These are phyloP conservation scores for Phengaris arion DNA, from an alignment of 2,888 invertebrate species.

Conservation along the genomic window DNA sequence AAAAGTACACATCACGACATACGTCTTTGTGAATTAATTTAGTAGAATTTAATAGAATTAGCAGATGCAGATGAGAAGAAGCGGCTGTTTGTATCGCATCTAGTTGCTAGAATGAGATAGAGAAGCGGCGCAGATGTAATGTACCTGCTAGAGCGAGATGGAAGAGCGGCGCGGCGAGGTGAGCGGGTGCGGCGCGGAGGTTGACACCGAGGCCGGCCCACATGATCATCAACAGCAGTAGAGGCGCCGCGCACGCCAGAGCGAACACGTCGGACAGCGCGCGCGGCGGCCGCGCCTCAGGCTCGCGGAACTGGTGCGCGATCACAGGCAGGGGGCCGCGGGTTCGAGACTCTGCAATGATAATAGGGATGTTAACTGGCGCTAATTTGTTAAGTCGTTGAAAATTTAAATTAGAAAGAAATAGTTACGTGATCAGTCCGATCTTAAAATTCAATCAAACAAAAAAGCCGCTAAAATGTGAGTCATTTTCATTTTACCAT, in stretches of 20 bases:
- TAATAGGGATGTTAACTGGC: neutral
- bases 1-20: too few species aligned
- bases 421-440: too few species aligned
- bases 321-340: slow-evolving; percentile 81
- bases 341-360: neutral
- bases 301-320: slow-evolving; percentile 91
- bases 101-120: neutral
- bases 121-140: slow-evolving; percentile 36
- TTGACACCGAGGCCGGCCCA: slow-evolving; percentile 95
- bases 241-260: slow-evolving; percentile 87
- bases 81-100: too few species aligned
- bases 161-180: slow-evolving; percentile 91
- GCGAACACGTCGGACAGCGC: slow-evolving; percentile 95
- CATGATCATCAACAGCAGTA: slow-evolving; percentile 88
- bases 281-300: slow-evolving; percentile 94
- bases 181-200: slow-evolving; percentile 88
- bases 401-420: too few species aligned
- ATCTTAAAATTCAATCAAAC: too few species aligned
- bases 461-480: too few species aligned
- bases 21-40: too few species aligned
- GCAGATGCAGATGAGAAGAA: too few species aligned
- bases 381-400: too few species aligned
- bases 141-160: slow-evolving; percentile 92
- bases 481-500: too few species aligned
- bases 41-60: too few species aligned